Evolutionary conservation across 2,113 vertebrate species (phyloP).

Genomic region (Cyphomyrus plagiostoma): DNA sequence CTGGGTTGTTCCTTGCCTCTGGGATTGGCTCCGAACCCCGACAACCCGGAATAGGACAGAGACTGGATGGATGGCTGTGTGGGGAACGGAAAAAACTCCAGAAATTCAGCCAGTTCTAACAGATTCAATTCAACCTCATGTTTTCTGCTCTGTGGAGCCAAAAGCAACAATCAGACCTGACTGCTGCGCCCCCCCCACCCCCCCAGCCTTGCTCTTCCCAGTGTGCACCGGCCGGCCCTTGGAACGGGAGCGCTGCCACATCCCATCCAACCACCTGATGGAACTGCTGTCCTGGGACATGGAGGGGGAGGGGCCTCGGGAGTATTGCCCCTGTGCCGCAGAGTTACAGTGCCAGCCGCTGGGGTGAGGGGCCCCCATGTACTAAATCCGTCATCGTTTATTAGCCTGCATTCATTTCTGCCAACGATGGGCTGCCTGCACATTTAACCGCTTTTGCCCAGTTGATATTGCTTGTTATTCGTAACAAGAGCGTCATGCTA

Average conservation of each 20-base stretch:
- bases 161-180: background rate
- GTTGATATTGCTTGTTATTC: background rate
- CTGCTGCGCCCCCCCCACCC: background rate
- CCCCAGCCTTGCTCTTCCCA: constrained; percentile 74
- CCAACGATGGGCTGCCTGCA: background rate
- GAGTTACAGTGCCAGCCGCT: constrained; percentile 78
- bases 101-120: background rate
- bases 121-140: background rate
- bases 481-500: background rate
- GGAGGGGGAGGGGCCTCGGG: constrained; percentile 64
- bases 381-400: background rate
- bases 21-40: background rate
- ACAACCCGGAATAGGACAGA: background rate
- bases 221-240: constrained; percentile 77
- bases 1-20: background rate
- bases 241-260: constrained; percentile 73
- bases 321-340: constrained; percentile 76
- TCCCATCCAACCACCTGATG: constrained; percentile 68
- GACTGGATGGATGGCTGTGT: background rate
- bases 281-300: constrained; percentile 79
- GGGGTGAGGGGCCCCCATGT: constrained; percentile 57
- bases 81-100: background rate
- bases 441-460: background rate
- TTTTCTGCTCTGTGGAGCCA: background rate
- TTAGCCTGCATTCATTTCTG: background rate